Percentiles rank a stretch among this genome's conserved stretches.
These are phyloP conservation scores for Agrochola litura DNA, from an alignment of 2,888 invertebrate genomes.

Conservation along the genomic window DNA sequence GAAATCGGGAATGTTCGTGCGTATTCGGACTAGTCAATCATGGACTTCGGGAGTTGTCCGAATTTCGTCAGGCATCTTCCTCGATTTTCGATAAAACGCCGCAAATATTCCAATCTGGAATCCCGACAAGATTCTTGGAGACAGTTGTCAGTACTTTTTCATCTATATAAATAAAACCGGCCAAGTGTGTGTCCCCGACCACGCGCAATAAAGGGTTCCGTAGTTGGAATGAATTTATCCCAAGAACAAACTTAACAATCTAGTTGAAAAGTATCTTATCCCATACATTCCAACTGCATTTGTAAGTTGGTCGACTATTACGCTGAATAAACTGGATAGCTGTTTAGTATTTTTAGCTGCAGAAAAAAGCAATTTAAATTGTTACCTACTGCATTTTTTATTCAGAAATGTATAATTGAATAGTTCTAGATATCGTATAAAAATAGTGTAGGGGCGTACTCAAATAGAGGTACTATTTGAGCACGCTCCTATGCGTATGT, in stretches of 20 bases:
- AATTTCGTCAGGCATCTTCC: constrained; percentile 26
- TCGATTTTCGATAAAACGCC: constrained; percentile 11
- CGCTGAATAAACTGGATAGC: not conserved
- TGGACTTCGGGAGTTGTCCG: constrained; percentile 16
- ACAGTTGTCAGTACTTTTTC: too few relatives aligned
- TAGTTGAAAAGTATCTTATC: too few relatives aligned
- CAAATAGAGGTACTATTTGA: constrained; percentile 26
- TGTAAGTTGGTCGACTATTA: too few relatives aligned
- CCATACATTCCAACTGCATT: too few relatives aligned
- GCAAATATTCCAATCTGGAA: constrained; percentile 20
- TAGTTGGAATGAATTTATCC: too few relatives aligned
- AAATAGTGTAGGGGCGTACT: too few relatives aligned
- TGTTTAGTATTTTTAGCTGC: not conserved
- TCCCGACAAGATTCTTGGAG: constrained; percentile 7
- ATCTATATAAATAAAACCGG: too few relatives aligned
- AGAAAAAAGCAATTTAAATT: constrained; percentile 8
- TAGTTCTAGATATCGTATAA: not conserved
- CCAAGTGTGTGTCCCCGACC: too few relatives aligned
- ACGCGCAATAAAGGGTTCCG: too few relatives aligned
- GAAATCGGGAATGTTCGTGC: constrained; percentile 40
- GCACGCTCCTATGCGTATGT: not conserved
- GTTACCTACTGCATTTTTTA: too few relatives aligned
- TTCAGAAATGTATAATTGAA: constrained; percentile 10
- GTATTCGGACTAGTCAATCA: constrained; percentile 28
- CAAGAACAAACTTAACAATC: too few relatives aligned